phyloP scores from a whole-genome alignment of 2,797 vertebrate species.

The Neolamprologus multifasciatus region DNA sequence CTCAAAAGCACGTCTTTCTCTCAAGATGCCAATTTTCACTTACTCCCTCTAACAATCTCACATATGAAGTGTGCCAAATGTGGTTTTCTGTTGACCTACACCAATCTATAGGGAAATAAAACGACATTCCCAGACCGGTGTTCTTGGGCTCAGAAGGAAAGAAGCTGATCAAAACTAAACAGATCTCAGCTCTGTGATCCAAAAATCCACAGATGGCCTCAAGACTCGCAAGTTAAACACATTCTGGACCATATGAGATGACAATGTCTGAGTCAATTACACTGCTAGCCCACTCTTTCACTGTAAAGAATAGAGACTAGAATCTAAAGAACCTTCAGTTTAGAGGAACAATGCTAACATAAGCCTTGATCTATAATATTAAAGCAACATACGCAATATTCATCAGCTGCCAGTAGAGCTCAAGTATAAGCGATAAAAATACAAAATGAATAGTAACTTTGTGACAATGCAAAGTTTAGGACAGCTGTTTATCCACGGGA shows the following conservation, averaged over 20 bases:
- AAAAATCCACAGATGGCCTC: conserved; percentile 56
- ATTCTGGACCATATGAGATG: conserved; percentile 44
- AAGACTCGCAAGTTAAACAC: conserved; percentile 54
- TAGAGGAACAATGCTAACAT: not conserved
- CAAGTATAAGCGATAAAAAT: not conserved
- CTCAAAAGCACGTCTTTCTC: not conserved
- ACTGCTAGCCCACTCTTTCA: conserved; percentile 5
- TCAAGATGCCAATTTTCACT: not conserved
- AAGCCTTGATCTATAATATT: not conserved
- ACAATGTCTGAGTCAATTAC: conserved; percentile 28
- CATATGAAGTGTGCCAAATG: not conserved
- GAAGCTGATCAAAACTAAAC: conserved; percentile 41
- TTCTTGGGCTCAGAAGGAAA: conserved; percentile 4
- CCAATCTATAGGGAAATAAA: conserved; percentile 24
- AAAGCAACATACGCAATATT: not conserved
- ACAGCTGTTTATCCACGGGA: accelerated
- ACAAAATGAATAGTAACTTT: not conserved
- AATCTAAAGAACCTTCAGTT: not conserved
- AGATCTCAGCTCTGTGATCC: conserved; percentile 45
- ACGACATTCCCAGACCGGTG: not conserved
- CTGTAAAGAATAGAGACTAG: not conserved
- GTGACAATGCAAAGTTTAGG: not conserved
- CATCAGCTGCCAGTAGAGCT: not conserved
- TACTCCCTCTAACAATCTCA: not conserved
- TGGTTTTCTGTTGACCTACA: not conserved